phyloP scores from a whole-genome alignment of 2,888 invertebrate genomes.

The Agonum fuliginosum region DNA sequence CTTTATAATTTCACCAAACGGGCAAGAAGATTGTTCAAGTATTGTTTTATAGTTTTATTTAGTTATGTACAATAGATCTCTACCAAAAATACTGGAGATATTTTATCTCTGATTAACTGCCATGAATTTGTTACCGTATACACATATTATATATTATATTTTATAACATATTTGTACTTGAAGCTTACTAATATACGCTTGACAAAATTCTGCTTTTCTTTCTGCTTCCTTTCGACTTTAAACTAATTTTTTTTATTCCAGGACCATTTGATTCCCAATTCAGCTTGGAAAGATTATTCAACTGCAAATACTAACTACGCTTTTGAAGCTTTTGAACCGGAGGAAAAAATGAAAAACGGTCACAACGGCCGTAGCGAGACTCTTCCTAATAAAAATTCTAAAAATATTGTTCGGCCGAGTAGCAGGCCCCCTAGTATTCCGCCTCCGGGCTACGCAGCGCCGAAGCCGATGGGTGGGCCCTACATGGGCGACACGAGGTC shows the following conservation, averaged over 20 bases:
- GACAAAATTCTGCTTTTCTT: background rate
- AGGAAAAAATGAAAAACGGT: slow-evolving; percentile 77
- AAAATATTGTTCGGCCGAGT: slow-evolving; percentile 21
- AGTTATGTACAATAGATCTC: too few species aligned
- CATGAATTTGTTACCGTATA: background rate
- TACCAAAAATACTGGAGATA: background rate
- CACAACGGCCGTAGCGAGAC: slow-evolving; percentile 67
- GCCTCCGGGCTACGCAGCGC: slow-evolving; percentile 61
- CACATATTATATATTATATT: background rate
- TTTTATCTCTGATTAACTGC: background rate
- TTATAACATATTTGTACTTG: background rate
- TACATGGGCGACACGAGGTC: slow-evolving; percentile 79
- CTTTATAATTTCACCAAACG: slow-evolving; percentile 67
- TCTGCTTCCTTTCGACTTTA: background rate
- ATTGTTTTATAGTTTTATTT: background rate
- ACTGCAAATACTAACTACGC: slow-evolving; percentile 91
- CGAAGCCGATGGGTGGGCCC: slow-evolving; percentile 59
- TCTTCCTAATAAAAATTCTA: slow-evolving; percentile 65
- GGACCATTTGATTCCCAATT: slow-evolving; percentile 88
- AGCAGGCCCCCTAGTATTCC: slow-evolving; percentile 51
- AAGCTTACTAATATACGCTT: background rate
- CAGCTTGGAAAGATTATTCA: slow-evolving; percentile 93
- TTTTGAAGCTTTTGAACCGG: slow-evolving; percentile 90
- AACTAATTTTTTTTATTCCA: slow-evolving; percentile 70
- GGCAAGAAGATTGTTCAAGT: background rate